These are phyloP conservation scores for Cyrtorhinus lividipennis DNA, from an alignment of 1,140 invertebrate species.

Conservation along the genomic window DNA sequence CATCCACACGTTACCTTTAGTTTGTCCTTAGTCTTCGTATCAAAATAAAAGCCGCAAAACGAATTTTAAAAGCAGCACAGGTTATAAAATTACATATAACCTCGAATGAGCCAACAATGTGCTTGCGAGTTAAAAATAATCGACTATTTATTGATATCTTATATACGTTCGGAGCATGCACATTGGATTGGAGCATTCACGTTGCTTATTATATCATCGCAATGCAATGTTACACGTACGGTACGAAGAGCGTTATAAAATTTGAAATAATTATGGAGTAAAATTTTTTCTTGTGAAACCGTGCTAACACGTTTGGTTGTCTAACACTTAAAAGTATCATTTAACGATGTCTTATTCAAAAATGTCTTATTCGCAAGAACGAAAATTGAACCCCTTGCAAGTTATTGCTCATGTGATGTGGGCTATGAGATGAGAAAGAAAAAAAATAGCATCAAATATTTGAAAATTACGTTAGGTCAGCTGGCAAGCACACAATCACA, in stretches of 20 bases:
- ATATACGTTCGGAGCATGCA: not conserved
- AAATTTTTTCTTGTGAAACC: not conserved
- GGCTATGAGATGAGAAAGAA: not conserved
- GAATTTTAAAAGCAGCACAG: not conserved
- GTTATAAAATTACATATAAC: not conserved
- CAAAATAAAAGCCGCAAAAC: not conserved
- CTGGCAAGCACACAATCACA: not conserved
- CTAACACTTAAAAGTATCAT: conserved; percentile 7
- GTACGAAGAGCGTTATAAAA: not conserved
- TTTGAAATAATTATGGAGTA: not conserved
- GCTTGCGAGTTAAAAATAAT: not conserved
- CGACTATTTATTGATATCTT: not conserved
- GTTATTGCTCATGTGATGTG: not conserved
- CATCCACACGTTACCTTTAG: not conserved
- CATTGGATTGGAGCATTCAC: not conserved
- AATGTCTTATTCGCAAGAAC: not conserved
- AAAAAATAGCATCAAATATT: not conserved
- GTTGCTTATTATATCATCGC: not conserved
- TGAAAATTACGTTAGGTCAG: not conserved
- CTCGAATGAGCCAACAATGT: not conserved
- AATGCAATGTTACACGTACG: not conserved
- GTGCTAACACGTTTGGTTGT: not conserved
- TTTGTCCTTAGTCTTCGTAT: too few relatives aligned
- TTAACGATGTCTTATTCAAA: not conserved
- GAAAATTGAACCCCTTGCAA: not conserved